Conservation (phyloP, 2,113 vertebrate species). For the Leiothrix lutea region DNA sequence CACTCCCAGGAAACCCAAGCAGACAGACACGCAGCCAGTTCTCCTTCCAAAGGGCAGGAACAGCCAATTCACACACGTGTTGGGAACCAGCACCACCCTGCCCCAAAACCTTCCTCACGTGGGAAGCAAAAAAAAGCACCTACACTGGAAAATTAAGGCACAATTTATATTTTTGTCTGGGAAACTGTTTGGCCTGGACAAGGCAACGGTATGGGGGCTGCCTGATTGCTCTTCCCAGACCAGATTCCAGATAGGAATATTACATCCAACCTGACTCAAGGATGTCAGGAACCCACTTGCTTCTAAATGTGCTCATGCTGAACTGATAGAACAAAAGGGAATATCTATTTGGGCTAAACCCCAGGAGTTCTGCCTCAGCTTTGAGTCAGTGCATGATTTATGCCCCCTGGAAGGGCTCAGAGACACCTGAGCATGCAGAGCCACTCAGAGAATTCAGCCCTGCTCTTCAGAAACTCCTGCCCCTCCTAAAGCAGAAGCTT, state of each 20-base stretch:
- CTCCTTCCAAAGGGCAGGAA: slow-evolving; percentile 5
- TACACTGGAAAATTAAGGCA: not conserved
- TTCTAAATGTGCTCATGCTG: not conserved
- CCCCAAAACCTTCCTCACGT: not conserved
- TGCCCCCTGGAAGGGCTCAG: not conserved
- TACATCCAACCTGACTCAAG: not conserved
- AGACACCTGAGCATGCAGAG: not conserved
- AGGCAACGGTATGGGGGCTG: not conserved
- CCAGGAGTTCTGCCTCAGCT: not conserved
- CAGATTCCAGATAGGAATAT: not conserved
- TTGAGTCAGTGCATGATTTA: not conserved
- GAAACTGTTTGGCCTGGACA: not conserved
- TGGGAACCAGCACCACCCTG: not conserved
- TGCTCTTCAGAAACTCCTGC: not conserved
- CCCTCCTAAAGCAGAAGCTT: not conserved
- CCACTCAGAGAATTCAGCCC: not conserved
- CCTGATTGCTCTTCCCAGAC: not conserved
- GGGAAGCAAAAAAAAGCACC: not conserved
- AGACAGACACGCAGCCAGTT: not conserved
- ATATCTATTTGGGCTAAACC: not conserved
- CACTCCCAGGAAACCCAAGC: slow-evolving; percentile 22
- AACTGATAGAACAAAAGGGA: not conserved
- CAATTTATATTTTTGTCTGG: not conserved
- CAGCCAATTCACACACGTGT: not conserved
- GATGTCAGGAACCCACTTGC: not conserved